Base-by-base conservation (phyloP, 2,113 vertebrate genomes). In the Lycaon pictus region DNA sequence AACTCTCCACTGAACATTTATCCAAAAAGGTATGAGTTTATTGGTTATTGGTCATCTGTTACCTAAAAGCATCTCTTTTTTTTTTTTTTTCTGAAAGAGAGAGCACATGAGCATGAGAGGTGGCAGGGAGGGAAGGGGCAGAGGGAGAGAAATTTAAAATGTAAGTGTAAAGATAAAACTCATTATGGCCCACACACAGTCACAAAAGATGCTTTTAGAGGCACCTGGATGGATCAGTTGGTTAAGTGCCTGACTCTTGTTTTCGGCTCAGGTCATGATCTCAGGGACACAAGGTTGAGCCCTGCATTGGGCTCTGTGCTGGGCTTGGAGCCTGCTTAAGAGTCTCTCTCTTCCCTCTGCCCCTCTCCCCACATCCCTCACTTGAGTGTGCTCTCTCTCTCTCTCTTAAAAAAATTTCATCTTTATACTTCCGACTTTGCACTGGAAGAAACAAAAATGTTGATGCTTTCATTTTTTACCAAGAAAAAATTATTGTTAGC, bases 401-500 rank as follows among this genome's bases (percentile, higher is more conserved):
- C 67, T 69, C 19, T 69, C 67, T 69, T 4, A 69, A 69, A 58
- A 35, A 35, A n/a, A 35, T 19, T 35, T 77, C 72, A 77, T 29
- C 15, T 51, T 77, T 29, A 43, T 15, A 17, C 8, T 51, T 76
- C 23, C 43, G 5, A 48, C 72, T 48, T 95, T 72, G 88, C 9
- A 62, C 72, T 88, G 62, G 67, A 83, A 90, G 27, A 37, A 43
- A 84, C 20, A 79, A 82, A 90, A 80, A 51, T 60, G 19, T 43
- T 27, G 20, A 11, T 23, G 11, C 32, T 90, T 90, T 81, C 19
- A 77, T 43, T 87, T 62, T 63, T 85, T 67, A 6, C 23, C 29
- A 17, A 96, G 82, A 90, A 92, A 92, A 94, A 43, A 67, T 60
- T 94, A 93, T 94, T 92, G 77, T 72, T n/a, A 37, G 3, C 55